Evolutionary conservation across 1,140 invertebrate genomes (phyloP).

Genomic region (Pentalonia nigronervosa): DNA sequence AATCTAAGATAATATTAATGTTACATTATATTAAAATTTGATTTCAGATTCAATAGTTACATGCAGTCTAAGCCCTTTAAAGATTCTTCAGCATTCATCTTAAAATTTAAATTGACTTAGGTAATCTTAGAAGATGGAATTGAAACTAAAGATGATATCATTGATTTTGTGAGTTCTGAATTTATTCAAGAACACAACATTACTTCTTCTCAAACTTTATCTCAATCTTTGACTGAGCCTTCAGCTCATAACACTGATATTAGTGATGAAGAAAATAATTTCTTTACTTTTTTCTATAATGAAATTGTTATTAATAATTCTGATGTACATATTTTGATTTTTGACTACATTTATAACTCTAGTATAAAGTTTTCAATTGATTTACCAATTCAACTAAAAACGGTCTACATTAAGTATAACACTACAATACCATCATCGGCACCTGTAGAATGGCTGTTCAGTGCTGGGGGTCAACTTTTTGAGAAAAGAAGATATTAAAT

Average conservation of each 20-base stretch:
- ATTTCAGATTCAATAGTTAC: background rate
- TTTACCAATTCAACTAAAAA: slow-evolving; percentile 11
- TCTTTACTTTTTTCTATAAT: background rate
- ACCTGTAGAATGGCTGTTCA: no score
- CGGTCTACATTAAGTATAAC: background rate
- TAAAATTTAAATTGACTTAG: slow-evolving; percentile 2
- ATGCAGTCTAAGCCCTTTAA: background rate
- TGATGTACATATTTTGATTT: background rate
- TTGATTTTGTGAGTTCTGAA: background rate
- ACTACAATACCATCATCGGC: slow-evolving; percentile 19
- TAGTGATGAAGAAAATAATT: background rate
- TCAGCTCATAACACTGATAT: background rate
- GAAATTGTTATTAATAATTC: background rate
- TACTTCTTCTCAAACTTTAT: slow-evolving; percentile 1
- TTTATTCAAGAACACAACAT: background rate
- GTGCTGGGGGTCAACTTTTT: slow-evolving; percentile 20
- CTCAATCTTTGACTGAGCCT: background rate
- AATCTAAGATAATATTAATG: background rate
- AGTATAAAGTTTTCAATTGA: background rate
- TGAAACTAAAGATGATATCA: background rate
- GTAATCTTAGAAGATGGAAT: background rate
- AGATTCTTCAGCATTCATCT: background rate
- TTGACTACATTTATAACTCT: background rate
- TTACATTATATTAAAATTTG: background rate
- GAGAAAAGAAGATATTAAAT: background rate